Conservation (phyloP, 2,113 vertebrate species). For the Apodemus sylvaticus region DNA sequence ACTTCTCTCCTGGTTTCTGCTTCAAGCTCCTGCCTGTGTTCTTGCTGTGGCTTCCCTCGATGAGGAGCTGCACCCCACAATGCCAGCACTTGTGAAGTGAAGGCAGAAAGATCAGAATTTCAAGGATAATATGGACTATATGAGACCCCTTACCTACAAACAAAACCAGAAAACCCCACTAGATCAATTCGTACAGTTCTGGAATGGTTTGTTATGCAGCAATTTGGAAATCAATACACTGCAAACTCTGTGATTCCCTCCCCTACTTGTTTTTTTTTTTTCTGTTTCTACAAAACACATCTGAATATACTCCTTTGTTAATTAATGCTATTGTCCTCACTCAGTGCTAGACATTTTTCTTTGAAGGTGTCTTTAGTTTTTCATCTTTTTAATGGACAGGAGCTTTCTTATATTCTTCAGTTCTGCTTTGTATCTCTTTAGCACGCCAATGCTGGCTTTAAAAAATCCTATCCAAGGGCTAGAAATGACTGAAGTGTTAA, state of each 20-base stretch:
- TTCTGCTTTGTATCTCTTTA: not conserved
- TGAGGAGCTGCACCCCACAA: not conserved
- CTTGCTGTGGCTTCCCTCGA: not conserved
- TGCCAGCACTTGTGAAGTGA: not conserved
- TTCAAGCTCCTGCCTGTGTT: not conserved
- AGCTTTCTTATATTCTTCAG: conserved; percentile 19
- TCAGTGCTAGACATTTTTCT: not conserved
- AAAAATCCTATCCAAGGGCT: not conserved
- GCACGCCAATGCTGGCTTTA: not conserved
- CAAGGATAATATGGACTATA: not conserved
- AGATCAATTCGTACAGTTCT: not conserved
- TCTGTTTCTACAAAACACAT: not conserved
- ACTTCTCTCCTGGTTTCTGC: not conserved
- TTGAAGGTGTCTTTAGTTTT: conserved; percentile 31
- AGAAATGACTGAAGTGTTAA: not conserved
- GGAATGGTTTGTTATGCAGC: not conserved
- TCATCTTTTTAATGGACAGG: conserved; percentile 2
- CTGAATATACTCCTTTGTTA: not conserved
- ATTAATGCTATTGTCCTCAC: not conserved
- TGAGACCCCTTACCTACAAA: not conserved
- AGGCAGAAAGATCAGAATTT: not conserved
- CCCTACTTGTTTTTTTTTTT: not conserved
- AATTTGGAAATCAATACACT: conserved; percentile 20
- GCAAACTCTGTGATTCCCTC: not conserved
- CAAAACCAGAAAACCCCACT: not conserved